Evolutionary conservation across 2,113 vertebrate genomes (phyloP), one percentile per base, ranked within the genome.

Genomic region (Nothobranchius furzeri): DNA sequence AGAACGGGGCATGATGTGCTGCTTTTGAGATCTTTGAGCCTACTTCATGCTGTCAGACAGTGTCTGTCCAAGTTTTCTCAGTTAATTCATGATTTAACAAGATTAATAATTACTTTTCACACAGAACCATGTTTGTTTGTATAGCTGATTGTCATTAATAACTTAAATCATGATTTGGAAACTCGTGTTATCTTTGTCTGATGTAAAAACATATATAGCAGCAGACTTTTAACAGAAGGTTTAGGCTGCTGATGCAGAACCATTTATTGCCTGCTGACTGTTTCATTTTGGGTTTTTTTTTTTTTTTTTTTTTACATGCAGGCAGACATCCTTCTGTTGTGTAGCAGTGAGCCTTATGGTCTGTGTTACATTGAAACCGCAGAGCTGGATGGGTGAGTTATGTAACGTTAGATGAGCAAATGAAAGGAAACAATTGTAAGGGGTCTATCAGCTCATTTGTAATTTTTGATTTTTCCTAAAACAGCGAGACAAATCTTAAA

Each of bases 321-420:
- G 96, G 96, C 96, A 54, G 96, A 98, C 75, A 92, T 98, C 75
- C 94, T 98, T 47, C 93, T 98, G 25, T 92, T 98, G 7, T 96
- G 91, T 83, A 97, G 95, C 87, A 97, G 96, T 0, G 96, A 98
- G 54, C 96, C 96, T 8, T 95, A 96, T 4, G 92, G 96, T 37
- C 84, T 98, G 68, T 98, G 96, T 66, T 98, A 98, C 81, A 93
- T 98, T 14, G 96, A 98, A 88, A 98, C 96, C 0, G 94, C 96
- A 0, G 96, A 97, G 71, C 93, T 98, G 0, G 96, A 98, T 0
- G 96, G 96, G 96, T 97, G 62, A 68, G 67, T 58, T 49, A 49
- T 47, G 25, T 4, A 12, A 53, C 0, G 2, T 40, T 7, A 40
- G 7, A 40, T 40, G 12, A 58, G 12, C 9, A 60, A 24, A 20